These are phyloP conservation scores for Perca schrenkii DNA, from an alignment of 2,113 vertebrate species.

Conservation along the genomic window DNA sequence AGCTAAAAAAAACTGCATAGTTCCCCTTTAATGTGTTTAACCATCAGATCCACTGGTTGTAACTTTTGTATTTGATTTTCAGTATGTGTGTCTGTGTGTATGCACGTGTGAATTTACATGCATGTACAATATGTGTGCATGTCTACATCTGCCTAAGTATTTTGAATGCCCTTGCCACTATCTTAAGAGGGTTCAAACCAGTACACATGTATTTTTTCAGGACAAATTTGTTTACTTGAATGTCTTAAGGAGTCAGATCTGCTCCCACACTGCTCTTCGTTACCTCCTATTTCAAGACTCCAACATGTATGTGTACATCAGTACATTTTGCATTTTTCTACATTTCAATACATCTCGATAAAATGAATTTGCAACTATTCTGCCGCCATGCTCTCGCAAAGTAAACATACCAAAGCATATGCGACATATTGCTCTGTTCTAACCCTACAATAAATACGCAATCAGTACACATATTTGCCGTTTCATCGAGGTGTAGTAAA, in stretches of 20 bases:
- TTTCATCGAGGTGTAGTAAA: conserved; percentile 56
- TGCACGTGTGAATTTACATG: no score
- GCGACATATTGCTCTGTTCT: conserved; percentile 15
- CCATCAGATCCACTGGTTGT: neutral
- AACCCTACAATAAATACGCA: conserved; percentile 29
- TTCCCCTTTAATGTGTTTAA: neutral
- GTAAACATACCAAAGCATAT: neutral
- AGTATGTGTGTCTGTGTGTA: neutral
- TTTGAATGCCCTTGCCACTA: neutral
- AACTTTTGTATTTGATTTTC: neutral
- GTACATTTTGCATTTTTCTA: neutral
- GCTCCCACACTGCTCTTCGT: neutral
- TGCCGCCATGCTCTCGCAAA: neutral
- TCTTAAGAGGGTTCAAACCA: neutral
- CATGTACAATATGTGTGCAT: no score
- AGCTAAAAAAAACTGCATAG: no score
- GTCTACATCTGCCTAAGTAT: neutral
- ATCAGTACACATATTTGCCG: conserved; percentile 37
- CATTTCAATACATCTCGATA: conserved; percentile 23
- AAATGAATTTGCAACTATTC: neutral
- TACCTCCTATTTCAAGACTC: neutral
- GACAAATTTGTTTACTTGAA: neutral
- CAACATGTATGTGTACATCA: neutral
- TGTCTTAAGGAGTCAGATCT: conserved; percentile 8
- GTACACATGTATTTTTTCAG: no score